Evolutionary conservation across 2,888 invertebrate species (phyloP), one percentile per base, ranked within the genome.

Genomic region (Drosophila infuscata): DNA sequence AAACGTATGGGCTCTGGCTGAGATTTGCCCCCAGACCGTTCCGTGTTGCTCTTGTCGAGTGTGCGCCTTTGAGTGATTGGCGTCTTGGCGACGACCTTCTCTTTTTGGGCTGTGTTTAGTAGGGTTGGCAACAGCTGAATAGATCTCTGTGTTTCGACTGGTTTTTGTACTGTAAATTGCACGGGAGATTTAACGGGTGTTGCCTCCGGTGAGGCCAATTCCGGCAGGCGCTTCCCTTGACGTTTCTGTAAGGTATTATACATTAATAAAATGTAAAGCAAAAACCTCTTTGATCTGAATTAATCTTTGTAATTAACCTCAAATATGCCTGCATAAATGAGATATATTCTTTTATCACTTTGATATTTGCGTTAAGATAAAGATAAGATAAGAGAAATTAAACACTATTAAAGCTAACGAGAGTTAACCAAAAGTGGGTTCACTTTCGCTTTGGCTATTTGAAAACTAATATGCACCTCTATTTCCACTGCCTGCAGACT

Each of bases 1-100:
- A 96, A 94, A 60, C 98, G 94, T 54, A 98, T 95, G 11, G 96
- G 95, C 83, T 97, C 97, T 32, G 92, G 92, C 32, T 81, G 76
- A 11, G 62, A 54, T 25, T 76, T 84, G 17, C 35, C 60, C 7
- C 36, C n/a, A 3, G 74, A 33, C 29, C 54, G 64, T 9, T 69
- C 70, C 7, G 48, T 3, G 11, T 33, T 59, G 33, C 15, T 49
- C 15, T 52, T 79, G 9, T 71, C 71, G 4, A 71, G 57, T 17
- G 71, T 71, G 15, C 62, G 65, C 2, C 57, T 46, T 2, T 52
- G 58, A 1, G 51, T 48, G n/a, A 43, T 49, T 11, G 69, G 17
- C 9, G 52, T 30, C 15, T 70, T 76, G 4, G 33, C 15, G 3
- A 60, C 54, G 57, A 38, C 63, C 76, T 52, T 83, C 0, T 83